These are phyloP conservation scores for Rotaria socialis DNA, from an alignment of 2,888 invertebrate genomes.

Conservation along the genomic window DNA sequence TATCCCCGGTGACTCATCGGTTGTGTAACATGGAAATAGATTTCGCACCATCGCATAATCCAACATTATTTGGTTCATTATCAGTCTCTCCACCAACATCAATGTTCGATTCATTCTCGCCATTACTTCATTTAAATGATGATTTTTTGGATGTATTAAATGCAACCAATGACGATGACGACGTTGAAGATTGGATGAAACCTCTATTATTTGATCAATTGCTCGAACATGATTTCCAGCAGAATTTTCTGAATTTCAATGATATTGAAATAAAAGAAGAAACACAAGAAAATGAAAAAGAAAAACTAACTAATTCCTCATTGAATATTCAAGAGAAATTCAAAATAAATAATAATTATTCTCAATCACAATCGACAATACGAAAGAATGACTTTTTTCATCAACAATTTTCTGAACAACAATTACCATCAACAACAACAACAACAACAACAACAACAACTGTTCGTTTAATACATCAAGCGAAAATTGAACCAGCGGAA, in stretches of 20 bases:
- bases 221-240: not conserved
- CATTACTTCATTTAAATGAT: not conserved
- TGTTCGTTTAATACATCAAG: not conserved
- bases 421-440: not conserved
- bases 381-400: not conserved
- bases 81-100: not conserved
- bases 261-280: not conserved
- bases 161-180: not conserved
- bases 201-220: constrained; percentile 11
- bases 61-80: constrained; percentile 25
- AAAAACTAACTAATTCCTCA: not conserved
- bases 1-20: constrained; percentile 6
- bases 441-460: not conserved
- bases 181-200: constrained; percentile 7
- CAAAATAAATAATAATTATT: not conserved
- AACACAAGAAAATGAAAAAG: not conserved
- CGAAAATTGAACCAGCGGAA: not conserved
- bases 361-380: not conserved
- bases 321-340: not conserved
- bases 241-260: not conserved
- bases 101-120: not conserved
- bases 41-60: not conserved
- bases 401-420: not conserved
- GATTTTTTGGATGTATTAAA: not conserved
- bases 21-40: constrained; percentile 1